Evolutionary conservation across 30 jellyfish, hydroid and myxozoan species (phyloP), one percentile per base, ranked within the genome.

Genomic region (Morbakka virulenta): DNA sequence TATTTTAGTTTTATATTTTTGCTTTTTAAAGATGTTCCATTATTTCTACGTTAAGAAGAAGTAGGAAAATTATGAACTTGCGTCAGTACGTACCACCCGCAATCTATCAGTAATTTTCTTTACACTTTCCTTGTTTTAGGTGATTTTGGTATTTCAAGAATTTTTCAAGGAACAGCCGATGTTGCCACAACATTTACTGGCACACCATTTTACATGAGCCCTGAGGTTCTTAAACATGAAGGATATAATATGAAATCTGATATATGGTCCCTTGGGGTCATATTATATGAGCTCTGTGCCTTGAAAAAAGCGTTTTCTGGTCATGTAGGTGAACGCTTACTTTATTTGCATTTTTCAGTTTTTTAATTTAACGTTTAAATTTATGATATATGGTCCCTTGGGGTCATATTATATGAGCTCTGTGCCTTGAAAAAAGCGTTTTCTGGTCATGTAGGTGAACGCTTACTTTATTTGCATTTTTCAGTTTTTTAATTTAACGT

Each of bases 121-220:
- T 57, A 21, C 17, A 57, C 71, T 4, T 72, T 34, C 26, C 64
- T 47, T 6, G 13, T 62, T 71, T 3, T 73, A 89, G 97, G 97
- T 75, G 97, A 89, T 77, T 89, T 89, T 77, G 97, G 97, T 1
- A 89, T 89, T 14, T 89, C 97, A 50, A 72, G 95, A 35, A 82
- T 83, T 17, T 84, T 89, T 14, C 69, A 65, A 89, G 97, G 95
- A 21, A 82, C 97, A 11, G 78, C 97, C 9, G 97, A 89, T 68
- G 77, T 89, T 28, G 97, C 97, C 17, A 89, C 95, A 13, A 89
- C 97, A 32, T 89, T 89, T 61, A 89, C 97, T 30, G 97, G 97
- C n/a, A 89, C 97, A 21, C 97, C 97, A 26, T 89, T 82, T 53
- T 89, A 81, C 95, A 89, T 89, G 97, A 85, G 95, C 34, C 97